Base-by-base conservation (phyloP, 1,140 invertebrate species). In the Melitaea cinxia region DNA sequence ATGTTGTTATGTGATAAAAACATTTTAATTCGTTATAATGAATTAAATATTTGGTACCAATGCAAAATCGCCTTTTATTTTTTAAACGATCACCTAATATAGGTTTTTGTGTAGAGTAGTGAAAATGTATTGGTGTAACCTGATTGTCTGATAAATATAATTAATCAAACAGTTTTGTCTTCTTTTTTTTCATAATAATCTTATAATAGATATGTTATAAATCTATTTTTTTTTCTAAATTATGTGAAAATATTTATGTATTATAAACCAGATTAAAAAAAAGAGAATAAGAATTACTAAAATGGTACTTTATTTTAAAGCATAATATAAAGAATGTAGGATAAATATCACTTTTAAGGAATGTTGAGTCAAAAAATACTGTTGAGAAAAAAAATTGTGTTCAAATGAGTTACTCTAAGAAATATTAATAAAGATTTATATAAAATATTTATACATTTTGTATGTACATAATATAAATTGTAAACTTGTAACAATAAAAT, bases 1-100 rank as follows among this genome's bases (percentile, higher is more conserved):
- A 83, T 78, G 77, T 85, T 83, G 77, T 80, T 81, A 83, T 81
- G 75, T 82, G 73, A 75, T 77, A 77, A 67, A 60, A 78, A 71
- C 60, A 58, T 78, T 80, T 83, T 74, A 71, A 76, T 79, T 75
- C 63, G 65, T 76, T 78, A 71, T 70, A 66, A 73, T 77, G 65
- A 77, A 83, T 80, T 80, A 83, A 73, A 82, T 28, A 78, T 77
- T n/a, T 85, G 75, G 76, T 83, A 82, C 63, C 65, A 75, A 74
- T 60, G 64, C 53, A 26, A 39, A 26, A 57, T 52, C 28, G 54
- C n/a, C 30, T 65, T 65, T 65, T 35, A 57, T 57, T 56, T 45
- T 57, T 26, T 35, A 33, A 17, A 3, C 21, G 12, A 21, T 21
- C 3, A 47, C 42, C 21, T 47, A 42, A 17, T 7, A 17, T n/a